Base-by-base conservation (phyloP, 2,888 invertebrate genomes). In the Diaphora mendica region DNA sequence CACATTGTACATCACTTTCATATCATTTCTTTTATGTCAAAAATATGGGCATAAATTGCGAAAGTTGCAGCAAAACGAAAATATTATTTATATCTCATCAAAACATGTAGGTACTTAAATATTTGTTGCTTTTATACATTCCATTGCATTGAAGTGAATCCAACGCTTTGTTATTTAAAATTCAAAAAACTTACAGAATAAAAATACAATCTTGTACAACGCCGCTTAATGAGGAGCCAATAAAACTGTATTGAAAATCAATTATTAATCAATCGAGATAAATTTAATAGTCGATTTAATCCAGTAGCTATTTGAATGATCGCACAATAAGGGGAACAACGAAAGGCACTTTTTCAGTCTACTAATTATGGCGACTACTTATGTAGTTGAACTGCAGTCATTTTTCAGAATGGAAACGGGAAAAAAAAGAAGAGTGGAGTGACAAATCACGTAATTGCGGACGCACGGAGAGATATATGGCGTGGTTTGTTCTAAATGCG, bases 381-480 rank as follows among this genome's bases (percentile, higher is more conserved):
- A 85, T 80, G 81, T 82, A 89, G 90, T 91, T 92, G 91, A 92
- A 91, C 90, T 88, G 83, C 85, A 88, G 86, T 89, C 91, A 94
- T 95, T 94, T 94, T 94, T 94, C 94, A 92, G 91, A 88, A 86
- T 80, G 85, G 77, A 86, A 85, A 84, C 84, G 88, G 87, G 85
- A 86, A 91, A 93, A 93, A 91, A 86, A 88, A 68, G 74, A 78
- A 76, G 62, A 81, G 82, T 85, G 90, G 93, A 93, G 93, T 95
- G 95, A 95, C 95, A 95, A 95, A 95, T 95, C 94, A 94, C 93
- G 93, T 93, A 94, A 94, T 95, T 94, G 95, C 92, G 91, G 92
- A 91, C 92, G 94, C 91, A 92, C 87, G 89, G 93, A 93, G 94
- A 94, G 95, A 95, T 91, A 92, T 95, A 95, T 94, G 92, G 93